phyloP scores from a whole-genome alignment of 2,797 vertebrate genomes.

The Clamator glandarius region DNA sequence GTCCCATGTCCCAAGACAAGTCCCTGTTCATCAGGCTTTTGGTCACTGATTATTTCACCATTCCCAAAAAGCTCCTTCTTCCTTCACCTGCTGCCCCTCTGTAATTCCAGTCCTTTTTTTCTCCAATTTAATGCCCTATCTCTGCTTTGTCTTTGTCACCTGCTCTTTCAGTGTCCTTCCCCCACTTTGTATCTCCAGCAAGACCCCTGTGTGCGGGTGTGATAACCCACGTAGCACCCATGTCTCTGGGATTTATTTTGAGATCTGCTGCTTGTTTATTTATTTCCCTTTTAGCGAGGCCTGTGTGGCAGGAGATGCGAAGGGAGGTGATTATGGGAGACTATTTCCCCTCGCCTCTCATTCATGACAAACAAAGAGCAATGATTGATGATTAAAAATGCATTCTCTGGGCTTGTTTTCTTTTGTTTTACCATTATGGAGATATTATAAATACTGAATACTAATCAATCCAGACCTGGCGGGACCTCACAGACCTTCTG shows the following conservation, averaged over 20 bases:
- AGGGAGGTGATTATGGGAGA: constrained; percentile 84
- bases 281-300: constrained; percentile 82
- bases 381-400: constrained; percentile 89
- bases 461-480: constrained; percentile 83
- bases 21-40: background rate
- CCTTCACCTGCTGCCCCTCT: background rate
- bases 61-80: background rate
- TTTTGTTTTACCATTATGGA: constrained; percentile 87
- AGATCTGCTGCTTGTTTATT: constrained; percentile 78
- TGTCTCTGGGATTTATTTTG: constrained; percentile 78
- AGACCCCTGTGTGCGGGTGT: constrained; percentile 39
- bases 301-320: constrained; percentile 78
- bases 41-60: background rate
- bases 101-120: background rate
- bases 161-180: background rate
- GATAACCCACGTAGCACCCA: constrained; percentile 76
- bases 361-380: constrained; percentile 87
- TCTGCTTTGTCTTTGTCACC: background rate
- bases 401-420: constrained; percentile 85
- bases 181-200: background rate
- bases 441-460: constrained; percentile 86
- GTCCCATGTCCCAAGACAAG: background rate
- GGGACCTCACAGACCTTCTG: constrained; percentile 79
- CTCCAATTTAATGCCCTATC: background rate
- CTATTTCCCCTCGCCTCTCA: constrained; percentile 82